phyloP scores from a whole-genome alignment of 1,140 invertebrate genomes.

The Dreissena polymorpha region DNA sequence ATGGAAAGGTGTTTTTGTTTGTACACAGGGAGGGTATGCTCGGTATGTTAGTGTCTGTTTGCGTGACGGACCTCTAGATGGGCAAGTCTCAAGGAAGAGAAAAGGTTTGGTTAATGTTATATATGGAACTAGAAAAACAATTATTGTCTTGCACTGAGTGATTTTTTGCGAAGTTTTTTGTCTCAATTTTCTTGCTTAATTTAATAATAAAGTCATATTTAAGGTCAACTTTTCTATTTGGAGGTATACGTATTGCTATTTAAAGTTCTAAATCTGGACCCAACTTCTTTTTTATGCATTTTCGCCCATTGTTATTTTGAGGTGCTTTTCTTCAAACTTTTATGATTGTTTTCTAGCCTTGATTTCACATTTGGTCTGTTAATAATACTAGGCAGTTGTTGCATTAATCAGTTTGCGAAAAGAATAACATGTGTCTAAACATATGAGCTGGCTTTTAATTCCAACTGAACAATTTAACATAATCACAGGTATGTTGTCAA shows the following conservation, averaged over 20 bases:
- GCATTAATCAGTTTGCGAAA: too few species aligned
- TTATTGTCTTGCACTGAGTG: neutral
- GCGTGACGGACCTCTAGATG: conserved; percentile 7
- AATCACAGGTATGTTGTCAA: too few species aligned
- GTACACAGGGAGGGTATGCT: conserved; percentile 29
- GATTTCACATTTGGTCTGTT: too few species aligned
- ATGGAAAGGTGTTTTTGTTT: neutral
- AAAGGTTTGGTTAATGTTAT: conserved; percentile 22
- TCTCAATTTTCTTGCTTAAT: too few species aligned
- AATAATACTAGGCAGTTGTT: too few species aligned
- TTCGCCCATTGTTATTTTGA: neutral
- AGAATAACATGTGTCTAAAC: too few species aligned
- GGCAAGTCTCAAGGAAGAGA: conserved; percentile 14
- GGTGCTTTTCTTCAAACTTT: neutral
- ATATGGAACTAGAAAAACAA: neutral
- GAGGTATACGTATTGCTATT: neutral
- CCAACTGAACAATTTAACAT: too few species aligned
- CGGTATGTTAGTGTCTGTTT: conserved; percentile 15
- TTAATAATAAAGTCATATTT: neutral
- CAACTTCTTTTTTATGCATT: neutral
- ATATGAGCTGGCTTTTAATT: too few species aligned
- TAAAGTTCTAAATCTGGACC: neutral
- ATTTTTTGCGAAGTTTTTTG: neutral
- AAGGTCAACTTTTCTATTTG: neutral
- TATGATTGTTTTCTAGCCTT: neutral